Evolutionary conservation across 1,140 invertebrate genomes (phyloP).

Genomic region (Globodera ellingtonae): DNA sequence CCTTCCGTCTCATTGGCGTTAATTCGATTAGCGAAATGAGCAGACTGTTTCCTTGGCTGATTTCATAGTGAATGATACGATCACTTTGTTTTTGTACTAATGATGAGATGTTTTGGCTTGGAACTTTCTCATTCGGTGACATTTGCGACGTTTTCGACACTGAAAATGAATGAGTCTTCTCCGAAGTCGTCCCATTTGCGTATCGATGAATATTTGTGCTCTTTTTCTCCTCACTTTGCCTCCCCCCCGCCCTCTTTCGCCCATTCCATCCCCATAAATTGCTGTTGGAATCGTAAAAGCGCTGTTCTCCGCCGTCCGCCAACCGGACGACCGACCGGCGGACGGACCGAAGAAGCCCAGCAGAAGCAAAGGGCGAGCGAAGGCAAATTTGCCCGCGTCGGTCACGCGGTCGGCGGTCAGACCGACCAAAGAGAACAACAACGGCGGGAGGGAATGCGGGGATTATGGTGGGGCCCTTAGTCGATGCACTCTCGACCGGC

Average conservation of each 20-base stretch:
- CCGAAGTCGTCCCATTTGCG: not conserved
- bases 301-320: not conserved
- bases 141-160: not conserved
- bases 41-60: not conserved
- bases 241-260: not conserved
- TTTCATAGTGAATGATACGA: not conserved
- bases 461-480: not conserved
- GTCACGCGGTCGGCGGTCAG: not conserved
- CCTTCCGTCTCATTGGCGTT: not conserved
- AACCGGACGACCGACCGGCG: not conserved
- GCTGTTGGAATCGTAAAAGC: slow-evolving; percentile 1
- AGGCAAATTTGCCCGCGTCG: slow-evolving; percentile 1
- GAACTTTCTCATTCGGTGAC: not conserved
- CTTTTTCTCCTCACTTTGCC: too few species aligned
- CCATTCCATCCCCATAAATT: slow-evolving; percentile 2
- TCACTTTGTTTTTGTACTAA: too few species aligned
- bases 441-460: not conserved
- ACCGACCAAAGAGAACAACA: not conserved
- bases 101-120: not conserved
- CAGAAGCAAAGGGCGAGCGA: not conserved
- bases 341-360: too few species aligned
- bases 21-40: not conserved
- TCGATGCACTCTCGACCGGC: not conserved
- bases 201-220: not conserved
- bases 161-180: not conserved